These are phyloP conservation scores for Mormoops blainvillei DNA, from an alignment of 2,113 vertebrate genomes.

Conservation along the genomic window DNA sequence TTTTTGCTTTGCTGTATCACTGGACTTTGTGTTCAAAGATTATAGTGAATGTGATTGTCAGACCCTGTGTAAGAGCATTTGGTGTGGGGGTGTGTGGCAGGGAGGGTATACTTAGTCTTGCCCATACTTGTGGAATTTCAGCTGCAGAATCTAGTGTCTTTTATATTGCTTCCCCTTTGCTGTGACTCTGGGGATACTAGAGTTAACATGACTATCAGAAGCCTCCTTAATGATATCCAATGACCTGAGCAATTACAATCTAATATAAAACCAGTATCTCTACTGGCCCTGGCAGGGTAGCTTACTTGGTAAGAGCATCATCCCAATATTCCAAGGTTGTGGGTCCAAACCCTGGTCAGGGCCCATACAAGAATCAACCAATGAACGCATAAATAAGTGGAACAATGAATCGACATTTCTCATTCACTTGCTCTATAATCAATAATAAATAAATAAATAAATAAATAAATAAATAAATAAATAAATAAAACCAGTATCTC, in stretches of 20 bases:
- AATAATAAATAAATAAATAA: too few species aligned
- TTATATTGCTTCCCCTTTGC: not conserved
- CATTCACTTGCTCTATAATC: too few species aligned
- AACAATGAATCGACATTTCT: too few species aligned
- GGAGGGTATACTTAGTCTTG: not conserved
- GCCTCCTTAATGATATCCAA: not conserved
- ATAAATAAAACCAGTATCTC: not conserved
- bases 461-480: too few species aligned
- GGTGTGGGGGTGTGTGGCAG: too few species aligned
- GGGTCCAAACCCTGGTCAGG: too few species aligned
- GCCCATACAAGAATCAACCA: too few species aligned
- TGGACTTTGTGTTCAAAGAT: not conserved
- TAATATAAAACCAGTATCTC: not conserved
- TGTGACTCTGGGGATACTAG: not conserved
- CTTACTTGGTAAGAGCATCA: too few species aligned
- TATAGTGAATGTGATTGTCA: accelerated
- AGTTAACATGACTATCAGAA: not conserved
- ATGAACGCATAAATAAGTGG: too few species aligned
- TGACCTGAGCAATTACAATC: not conserved
- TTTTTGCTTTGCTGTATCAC: accelerated
- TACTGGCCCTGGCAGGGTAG: too few species aligned
- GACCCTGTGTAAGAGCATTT: too few species aligned
- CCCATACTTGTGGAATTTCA: not conserved
- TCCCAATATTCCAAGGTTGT: too few species aligned
- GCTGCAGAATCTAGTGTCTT: not conserved